Conservation (phyloP, 2,888 invertebrate species). For the Crossocerus cetratus region DNA sequence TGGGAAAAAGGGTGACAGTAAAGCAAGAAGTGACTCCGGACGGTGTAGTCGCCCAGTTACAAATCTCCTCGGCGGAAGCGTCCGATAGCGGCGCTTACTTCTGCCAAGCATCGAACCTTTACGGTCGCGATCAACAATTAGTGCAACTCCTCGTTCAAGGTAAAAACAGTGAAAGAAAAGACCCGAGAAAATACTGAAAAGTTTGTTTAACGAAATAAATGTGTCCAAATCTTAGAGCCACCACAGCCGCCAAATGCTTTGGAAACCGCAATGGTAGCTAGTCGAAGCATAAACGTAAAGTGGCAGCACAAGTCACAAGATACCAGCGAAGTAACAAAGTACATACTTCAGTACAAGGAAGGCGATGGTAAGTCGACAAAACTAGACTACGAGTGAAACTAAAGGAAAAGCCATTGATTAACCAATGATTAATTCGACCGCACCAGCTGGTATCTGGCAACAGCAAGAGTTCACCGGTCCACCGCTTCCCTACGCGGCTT, state of each 20-base stretch:
- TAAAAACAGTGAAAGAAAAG: conserved; percentile 59
- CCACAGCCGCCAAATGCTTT: conserved; percentile 84
- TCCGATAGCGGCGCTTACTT: conserved; percentile 87
- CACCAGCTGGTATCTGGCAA: conserved; percentile 80
- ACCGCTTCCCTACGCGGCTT: conserved; percentile 81
- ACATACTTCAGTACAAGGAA: conserved; percentile 84
- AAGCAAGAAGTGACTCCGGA: conserved; percentile 85
- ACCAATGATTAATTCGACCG: too few relatives aligned
- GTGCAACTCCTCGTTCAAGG: conserved; percentile 85
- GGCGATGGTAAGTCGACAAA: conserved; percentile 78
- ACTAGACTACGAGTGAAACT: not conserved
- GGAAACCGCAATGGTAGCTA: conserved; percentile 84
- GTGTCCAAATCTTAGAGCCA: conserved; percentile 79
- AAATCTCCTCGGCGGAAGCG: conserved; percentile 84
- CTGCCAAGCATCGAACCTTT: conserved; percentile 87
- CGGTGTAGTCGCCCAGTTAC: conserved; percentile 84
- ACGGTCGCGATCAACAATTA: conserved; percentile 84
- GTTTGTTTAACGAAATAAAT: not conserved
- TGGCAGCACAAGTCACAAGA: conserved; percentile 86
- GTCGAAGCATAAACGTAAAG: conserved; percentile 85
- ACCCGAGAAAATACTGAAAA: not conserved
- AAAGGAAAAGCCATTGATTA: not conserved
- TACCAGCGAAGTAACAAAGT: conserved; percentile 84
- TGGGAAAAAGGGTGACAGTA: conserved; percentile 79
- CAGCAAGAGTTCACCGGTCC: conserved; percentile 83